Evolutionary conservation across 2,113 vertebrate genomes (phyloP).

Genomic region (Tyrannus savana): DNA sequence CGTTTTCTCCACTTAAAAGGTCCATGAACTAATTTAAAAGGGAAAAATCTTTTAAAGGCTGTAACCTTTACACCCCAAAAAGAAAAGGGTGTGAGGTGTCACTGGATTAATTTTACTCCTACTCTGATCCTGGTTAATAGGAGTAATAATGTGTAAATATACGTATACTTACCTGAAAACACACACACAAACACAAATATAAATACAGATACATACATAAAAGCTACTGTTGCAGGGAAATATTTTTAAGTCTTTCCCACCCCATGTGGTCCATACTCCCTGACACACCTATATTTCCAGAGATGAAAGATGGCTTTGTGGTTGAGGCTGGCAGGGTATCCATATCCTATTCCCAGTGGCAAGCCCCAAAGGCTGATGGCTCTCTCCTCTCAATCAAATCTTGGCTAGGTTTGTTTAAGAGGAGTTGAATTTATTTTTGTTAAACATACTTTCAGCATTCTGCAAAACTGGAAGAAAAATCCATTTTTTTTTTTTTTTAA

Average conservation of each 20-base stretch:
- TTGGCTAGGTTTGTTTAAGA: not conserved
- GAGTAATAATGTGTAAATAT: not conserved
- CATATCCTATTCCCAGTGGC: not conserved
- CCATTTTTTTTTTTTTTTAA: not conserved
- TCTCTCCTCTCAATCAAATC: not conserved
- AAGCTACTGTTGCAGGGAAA: not conserved
- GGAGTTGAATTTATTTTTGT: not conserved
- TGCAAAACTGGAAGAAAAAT: not conserved
- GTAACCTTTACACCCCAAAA: not conserved
- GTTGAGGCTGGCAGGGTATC: not conserved
- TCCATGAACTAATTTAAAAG: not conserved
- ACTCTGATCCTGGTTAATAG: not conserved
- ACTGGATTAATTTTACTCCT: not conserved
- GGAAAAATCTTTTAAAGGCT: not conserved
- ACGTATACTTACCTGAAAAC: not conserved
- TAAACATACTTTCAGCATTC: not conserved
- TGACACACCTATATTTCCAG: not conserved
- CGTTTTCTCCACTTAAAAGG: not conserved
- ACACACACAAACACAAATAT: not conserved
- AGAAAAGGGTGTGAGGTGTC: not conserved
- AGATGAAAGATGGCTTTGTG: not conserved
- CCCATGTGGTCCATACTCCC: not conserved
- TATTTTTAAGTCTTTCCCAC: not conserved
- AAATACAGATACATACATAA: not conserved
- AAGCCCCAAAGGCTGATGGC: not conserved